A percentile compares a stretch with the other conserved stretches of the same genome.
Conservation (phyloP, 2,888 invertebrate species). For the Linnaemya vulpina region DNA sequence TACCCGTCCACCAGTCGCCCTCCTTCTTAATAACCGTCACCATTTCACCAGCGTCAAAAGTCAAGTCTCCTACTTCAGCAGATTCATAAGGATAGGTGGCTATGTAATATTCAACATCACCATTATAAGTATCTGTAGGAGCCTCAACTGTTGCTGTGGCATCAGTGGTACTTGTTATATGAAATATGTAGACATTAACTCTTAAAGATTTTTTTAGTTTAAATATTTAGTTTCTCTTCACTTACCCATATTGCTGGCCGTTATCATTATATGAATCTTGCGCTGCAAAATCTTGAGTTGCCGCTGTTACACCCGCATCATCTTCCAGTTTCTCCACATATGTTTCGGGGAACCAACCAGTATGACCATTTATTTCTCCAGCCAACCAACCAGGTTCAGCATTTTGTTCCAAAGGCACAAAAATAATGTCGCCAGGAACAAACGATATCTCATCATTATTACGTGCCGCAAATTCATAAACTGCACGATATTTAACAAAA, state of each 20-base stretch:
- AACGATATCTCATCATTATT: conserved; percentile 96
- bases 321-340: conserved; percentile 92
- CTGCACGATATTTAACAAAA: conserved; percentile 90
- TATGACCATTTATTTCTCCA: conserved; percentile 94
- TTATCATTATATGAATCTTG: conserved; percentile 80
- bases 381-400: conserved; percentile 99
- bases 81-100: conserved; percentile 96
- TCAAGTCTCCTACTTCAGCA: conserved; percentile 94
- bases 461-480: conserved; percentile 96
- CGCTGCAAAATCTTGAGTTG: conserved; percentile 68
- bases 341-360: conserved; percentile 98
- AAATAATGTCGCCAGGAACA: conserved; percentile 95
- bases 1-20: conserved; percentile 99
- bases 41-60: conserved; percentile 93
- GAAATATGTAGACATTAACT: not conserved
- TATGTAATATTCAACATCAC: conserved; percentile 89
- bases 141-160: conserved; percentile 73
- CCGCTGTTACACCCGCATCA: conserved; percentile 61
- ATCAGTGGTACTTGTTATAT: conserved; percentile 65
- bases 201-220: not conserved
- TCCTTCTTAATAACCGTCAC: conserved; percentile 94
- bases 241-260: conserved; percentile 84
- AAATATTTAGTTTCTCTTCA: not conserved
- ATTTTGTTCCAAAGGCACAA: conserved; percentile 89
- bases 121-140: conserved; percentile 78